Evolutionary conservation across 2,797 vertebrate genomes (phyloP).

Genomic region (Hippoglossus hippoglossus): DNA sequence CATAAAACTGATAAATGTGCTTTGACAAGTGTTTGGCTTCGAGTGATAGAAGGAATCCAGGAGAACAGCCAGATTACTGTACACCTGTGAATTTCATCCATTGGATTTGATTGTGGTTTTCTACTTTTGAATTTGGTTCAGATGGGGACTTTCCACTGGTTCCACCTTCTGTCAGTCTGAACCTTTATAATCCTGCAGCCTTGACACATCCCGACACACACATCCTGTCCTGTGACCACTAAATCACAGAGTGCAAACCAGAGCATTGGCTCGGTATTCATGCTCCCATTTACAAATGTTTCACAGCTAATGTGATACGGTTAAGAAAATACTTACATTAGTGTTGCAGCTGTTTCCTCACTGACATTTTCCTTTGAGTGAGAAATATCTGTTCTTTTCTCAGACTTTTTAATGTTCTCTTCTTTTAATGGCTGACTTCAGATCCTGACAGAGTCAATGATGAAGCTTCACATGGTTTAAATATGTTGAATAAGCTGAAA

Average conservation of each 20-base stretch:
- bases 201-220: constrained; percentile 42
- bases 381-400: neutral
- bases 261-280: constrained; percentile 18
- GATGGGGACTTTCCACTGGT: constrained; percentile 43
- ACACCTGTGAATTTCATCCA: constrained; percentile 6
- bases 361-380: constrained; percentile 22
- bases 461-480: neutral
- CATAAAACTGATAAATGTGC: neutral
- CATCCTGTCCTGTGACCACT: constrained; percentile 33
- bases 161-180: constrained; percentile 30
- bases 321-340: constrained; percentile 43
- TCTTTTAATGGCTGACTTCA: neutral
- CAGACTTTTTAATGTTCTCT: neutral
- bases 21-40: neutral
- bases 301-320: constrained; percentile 45
- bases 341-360: constrained; percentile 35
- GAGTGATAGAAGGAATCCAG: neutral
- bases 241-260: constrained; percentile 45
- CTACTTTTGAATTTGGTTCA: neutral
- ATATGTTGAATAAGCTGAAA: neutral
- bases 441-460: constrained; percentile 3
- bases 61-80: neutral
- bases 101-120: neutral
- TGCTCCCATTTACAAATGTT: constrained; percentile 40
- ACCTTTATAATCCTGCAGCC: constrained; percentile 38